A percentile compares a stretch with the other conserved stretches of the same genome.
phyloP scores from a whole-genome alignment of 2,113 vertebrate species.

The Montifringilla adamsi region DNA sequence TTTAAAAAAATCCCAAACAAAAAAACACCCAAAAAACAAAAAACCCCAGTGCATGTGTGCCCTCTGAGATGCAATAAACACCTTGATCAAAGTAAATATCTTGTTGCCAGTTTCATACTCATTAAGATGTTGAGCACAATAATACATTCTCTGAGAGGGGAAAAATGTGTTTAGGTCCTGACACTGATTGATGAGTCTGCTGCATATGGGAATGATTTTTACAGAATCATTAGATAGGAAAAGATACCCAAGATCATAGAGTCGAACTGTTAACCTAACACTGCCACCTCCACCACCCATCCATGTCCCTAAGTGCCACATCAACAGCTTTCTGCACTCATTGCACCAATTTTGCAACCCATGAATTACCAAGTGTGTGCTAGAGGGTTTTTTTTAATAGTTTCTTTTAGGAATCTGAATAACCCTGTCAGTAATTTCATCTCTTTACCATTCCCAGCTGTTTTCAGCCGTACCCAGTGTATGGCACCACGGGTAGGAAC shows the following conservation, averaged over 20 bases:
- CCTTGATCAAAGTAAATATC: conserved; percentile 84
- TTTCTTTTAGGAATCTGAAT: not conserved
- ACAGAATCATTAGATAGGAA: not conserved
- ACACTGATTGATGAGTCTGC: not conserved
- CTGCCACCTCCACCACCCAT: not conserved
- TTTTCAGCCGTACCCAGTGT: not conserved
- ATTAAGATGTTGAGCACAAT: not conserved
- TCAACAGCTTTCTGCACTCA: not conserved
- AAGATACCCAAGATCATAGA: not conserved
- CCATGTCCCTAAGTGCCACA: not conserved
- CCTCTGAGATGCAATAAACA: conserved; percentile 99
- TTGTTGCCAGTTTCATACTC: conserved; percentile 53
- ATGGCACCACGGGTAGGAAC: not conserved
- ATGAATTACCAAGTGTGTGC: accelerated
- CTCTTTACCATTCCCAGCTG: not conserved
- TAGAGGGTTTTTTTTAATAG: not conserved
- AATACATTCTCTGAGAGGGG: not conserved
- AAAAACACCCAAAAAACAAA: not conserved
- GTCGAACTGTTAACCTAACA: not conserved
- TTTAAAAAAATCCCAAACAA: conserved; percentile 58
- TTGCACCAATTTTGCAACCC: not conserved
- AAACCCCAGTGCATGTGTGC: conserved; percentile 93
- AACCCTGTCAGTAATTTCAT: not conserved
- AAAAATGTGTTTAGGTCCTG: not conserved
- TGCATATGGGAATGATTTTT: not conserved